Base-by-base conservation (phyloP, 2,888 invertebrate genomes). In the Rhopalosiphum nymphaeae region DNA sequence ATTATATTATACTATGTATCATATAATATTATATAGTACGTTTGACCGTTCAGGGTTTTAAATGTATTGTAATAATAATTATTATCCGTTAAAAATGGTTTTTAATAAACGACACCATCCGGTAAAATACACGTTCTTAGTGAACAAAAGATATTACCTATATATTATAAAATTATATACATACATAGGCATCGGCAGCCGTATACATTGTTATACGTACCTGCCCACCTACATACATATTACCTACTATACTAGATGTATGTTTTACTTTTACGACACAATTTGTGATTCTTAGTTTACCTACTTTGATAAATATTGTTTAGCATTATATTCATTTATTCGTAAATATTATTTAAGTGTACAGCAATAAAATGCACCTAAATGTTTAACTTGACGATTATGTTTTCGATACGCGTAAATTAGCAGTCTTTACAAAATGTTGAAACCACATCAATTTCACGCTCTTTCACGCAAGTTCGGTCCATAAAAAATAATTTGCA, bases 391-490 rank as follows among this genome's bases (percentile, higher is more conserved):
- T 85, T 44, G 85, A 57, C 85, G 57, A 86, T 91, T 91, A 91
- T 91, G 44, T 91, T 57, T 86, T 86, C 85, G 91, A 86, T 57
- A 91, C 85, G 91, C 91, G 44, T 46, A 91, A 91, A 91, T 91
- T 91, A 86, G 84, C 10, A 86, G 57, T 91, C 57, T 57, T 36
- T 57, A 46, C 57, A 61, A 46, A 91, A 85, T 91, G 84, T 91
- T 44, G 91, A 91, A 91, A 91, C n/a, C 57, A 57, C 91, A 86
- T n/a, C 13, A 85, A 91, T 91, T 91, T 86, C 91, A 91, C 86
- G 86, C 29, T 85, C 56, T 91, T 91, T 91, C 91, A 56, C 26
- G 25, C 25, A 78, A 78, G 78, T 78, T 91, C 26, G 26, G 78
- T n/a, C 46, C 36, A 49, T 78, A 13, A 42, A 29, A 90, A 46